Conservation (phyloP, 2,797 vertebrate species). For the Tragopan temminckii region DNA sequence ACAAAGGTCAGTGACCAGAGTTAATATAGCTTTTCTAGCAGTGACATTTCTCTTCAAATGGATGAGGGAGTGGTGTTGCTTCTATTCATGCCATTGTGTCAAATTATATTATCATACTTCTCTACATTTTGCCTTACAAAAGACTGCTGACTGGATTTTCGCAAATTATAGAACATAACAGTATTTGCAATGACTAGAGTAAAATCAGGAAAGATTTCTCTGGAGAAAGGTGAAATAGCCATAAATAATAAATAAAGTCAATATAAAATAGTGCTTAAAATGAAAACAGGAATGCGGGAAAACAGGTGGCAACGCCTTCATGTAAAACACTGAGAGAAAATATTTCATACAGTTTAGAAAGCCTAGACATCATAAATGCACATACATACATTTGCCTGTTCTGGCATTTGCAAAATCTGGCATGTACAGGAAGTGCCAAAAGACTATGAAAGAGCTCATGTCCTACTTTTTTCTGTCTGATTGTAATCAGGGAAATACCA, state of each 20-base stretch:
- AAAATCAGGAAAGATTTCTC: not conserved
- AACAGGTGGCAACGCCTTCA: not conserved
- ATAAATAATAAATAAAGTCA: not conserved
- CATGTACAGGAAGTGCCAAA: not conserved
- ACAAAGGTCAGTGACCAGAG: not conserved
- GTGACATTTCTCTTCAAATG: not conserved
- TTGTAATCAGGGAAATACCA: not conserved
- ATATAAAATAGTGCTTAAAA: not conserved
- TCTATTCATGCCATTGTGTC: not conserved
- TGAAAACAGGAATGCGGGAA: not conserved
- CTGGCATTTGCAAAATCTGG: not conserved
- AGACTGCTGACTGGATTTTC: not conserved
- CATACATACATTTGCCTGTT: not conserved
- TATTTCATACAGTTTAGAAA: slow-evolving; percentile 11
- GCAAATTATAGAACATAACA: accelerated
- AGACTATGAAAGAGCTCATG: not conserved
- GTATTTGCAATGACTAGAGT: not conserved
- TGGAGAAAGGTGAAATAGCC: not conserved
- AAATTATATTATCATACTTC: not conserved
- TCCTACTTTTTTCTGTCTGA: not conserved
- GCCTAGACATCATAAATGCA: not conserved
- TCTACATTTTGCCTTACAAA: not conserved
- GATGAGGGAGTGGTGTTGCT: not conserved
- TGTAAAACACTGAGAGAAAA: not conserved
- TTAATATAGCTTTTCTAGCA: not conserved